phyloP scores from a whole-genome alignment of 2,888 invertebrate species.

The Brenthis ino region DNA sequence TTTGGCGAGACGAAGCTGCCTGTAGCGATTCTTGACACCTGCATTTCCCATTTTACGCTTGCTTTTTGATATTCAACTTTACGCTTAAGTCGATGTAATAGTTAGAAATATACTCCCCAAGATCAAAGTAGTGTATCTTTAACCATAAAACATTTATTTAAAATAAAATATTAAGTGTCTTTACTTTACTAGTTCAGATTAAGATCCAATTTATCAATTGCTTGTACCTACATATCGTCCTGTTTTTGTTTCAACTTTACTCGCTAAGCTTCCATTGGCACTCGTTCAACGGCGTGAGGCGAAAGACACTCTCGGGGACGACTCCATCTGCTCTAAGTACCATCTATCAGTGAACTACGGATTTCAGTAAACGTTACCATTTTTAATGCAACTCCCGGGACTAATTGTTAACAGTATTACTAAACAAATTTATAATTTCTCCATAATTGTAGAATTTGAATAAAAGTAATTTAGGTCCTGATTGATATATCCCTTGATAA shows the following conservation, averaged over 20 bases:
- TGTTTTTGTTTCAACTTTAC: constrained; percentile 37
- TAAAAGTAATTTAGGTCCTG: not conserved
- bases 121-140: too few relatives aligned
- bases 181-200: not conserved
- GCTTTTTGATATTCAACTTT: too few relatives aligned
- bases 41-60: too few relatives aligned
- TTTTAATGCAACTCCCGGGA: constrained; percentile 65
- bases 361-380: constrained; percentile 62
- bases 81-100: too few relatives aligned
- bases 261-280: constrained; percentile 67
- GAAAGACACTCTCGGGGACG: constrained; percentile 72
- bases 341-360: constrained; percentile 71
- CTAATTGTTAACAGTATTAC: constrained; percentile 54
- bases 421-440: constrained; percentile 46
- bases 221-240: not conserved
- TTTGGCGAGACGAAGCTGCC: too few relatives aligned
- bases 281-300: constrained; percentile 72
- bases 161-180: too few relatives aligned
- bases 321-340: constrained; percentile 74
- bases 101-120: too few relatives aligned
- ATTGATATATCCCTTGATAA: not conserved
- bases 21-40: too few relatives aligned
- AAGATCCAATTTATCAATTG: constrained; percentile 5
- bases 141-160: too few relatives aligned
- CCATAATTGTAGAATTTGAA: constrained; percentile 3